Percentiles rank a stretch among this genome's conserved stretches.
phyloP scores from a whole-genome alignment of 92 coral and sea anemone genomes.

The Virgularia gustaviana region DNA sequence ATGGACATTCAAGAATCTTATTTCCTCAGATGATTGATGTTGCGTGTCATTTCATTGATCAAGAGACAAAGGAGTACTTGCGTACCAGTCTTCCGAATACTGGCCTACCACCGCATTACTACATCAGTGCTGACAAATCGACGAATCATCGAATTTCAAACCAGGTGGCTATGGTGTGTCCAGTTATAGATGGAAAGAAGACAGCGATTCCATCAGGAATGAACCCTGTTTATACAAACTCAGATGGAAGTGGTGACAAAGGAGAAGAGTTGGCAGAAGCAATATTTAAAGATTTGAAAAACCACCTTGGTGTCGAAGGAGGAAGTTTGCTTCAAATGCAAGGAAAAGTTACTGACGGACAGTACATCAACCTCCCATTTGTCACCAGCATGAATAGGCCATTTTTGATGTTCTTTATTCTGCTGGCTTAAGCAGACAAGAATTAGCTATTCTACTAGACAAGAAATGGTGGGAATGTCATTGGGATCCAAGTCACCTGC shows the following conservation, averaged over 20 bases:
- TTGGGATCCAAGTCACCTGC: conserved; percentile 22
- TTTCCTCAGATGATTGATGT: too few relatives aligned
- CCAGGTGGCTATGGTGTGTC: conserved; percentile 12
- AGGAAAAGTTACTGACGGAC: conserved; percentile 2
- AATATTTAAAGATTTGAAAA: neutral
- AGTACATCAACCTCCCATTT: conserved; percentile 13
- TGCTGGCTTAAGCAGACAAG: neutral
- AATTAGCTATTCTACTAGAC: neutral
- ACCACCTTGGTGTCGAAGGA: neutral
- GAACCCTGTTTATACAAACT: neutral
- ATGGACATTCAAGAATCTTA: conserved; percentile 7
- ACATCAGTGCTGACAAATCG: conserved; percentile 10
- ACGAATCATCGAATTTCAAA: conserved; percentile 11
- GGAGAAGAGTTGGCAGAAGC: conserved; percentile 18
- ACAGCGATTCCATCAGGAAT: conserved; percentile 7
- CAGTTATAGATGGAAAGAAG: conserved; percentile 14
- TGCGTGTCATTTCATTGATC: conserved; percentile 5
- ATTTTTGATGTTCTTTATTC: conserved; percentile 19
- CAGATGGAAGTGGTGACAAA: conserved; percentile 19
- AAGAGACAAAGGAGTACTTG: conserved; percentile 10
- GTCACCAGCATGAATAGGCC: conserved; percentile 16
- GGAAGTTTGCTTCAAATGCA: conserved; percentile 5
- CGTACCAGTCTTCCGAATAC: conserved; percentile 6
- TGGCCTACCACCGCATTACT: conserved; percentile 12
- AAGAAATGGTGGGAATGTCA: conserved; percentile 33